Base-by-base conservation (phyloP, 1,140 invertebrate species). In the Steinernema khuongi region DNA sequence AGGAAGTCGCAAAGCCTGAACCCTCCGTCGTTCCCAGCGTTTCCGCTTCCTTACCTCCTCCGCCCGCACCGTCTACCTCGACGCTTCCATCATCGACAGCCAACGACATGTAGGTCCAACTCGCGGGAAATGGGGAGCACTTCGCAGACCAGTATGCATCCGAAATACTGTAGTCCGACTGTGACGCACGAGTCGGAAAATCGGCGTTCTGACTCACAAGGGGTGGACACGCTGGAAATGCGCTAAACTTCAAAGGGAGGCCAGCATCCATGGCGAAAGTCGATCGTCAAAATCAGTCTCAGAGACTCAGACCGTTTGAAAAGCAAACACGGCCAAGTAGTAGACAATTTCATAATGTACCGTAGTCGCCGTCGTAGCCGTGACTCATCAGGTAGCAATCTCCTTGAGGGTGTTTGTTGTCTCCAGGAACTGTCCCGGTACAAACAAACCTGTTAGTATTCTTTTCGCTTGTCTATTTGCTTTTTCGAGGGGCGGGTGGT, bases 301-400 rank as follows among this genome's bases (percentile, higher is more conserved):
- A n/a, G n/a, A n/a, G n/a, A n/a, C n/a, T n/a, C n/a, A n/a, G n/a
- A n/a, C n/a, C n/a, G n/a, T n/a, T n/a, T n/a, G 36, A 41, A 41
- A 41, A 11, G 7, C 36, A 41, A 41, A 41, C 7, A 41, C 36
- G 36, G 36, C 36, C n/a, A 41, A 41, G n/a, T 41, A 41, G 36
- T 41, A 11, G 36, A n/a, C n/a, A 41, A 41, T 41, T 41, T 41
- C n/a, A 41, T 41, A n/a, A 11, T 41, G 36, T 41, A 41, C 36
- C 7, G 7, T n/a, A 7, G 7, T 41, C 7, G n/a, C 36, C 36
- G 36, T 7, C 7, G n/a, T 11, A 41, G n/a, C 50, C 14, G 22
- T 60, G 50, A 60, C 50, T 60, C 50, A 60, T 60, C 50, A 60
- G 36, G 50, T 60, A 60, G 50, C 50, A n/a, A 60, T 60, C 50